Evolutionary conservation across 2,888 invertebrate genomes (phyloP).

Genomic region (Drosophila putrida): DNA sequence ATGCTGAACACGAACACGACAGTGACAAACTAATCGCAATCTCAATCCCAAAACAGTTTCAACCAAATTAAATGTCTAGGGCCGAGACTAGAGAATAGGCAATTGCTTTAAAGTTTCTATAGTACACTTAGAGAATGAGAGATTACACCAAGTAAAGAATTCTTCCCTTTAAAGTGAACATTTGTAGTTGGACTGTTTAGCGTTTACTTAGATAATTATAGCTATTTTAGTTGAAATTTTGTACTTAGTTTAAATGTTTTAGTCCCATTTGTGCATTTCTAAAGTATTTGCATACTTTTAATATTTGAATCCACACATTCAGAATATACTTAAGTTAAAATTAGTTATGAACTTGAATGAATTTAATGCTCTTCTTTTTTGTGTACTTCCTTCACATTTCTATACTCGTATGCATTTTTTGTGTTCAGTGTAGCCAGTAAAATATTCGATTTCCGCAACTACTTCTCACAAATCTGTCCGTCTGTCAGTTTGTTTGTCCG

Average conservation of each 20-base stretch:
- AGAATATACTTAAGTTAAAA: too few relatives aligned
- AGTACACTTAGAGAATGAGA: constrained; percentile 15
- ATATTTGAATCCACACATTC: too few relatives aligned
- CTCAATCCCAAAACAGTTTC: constrained; percentile 6
- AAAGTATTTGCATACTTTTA: too few relatives aligned
- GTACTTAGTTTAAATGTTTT: too few relatives aligned
- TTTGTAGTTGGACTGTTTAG: too few relatives aligned
- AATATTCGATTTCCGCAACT: constrained; percentile 14
- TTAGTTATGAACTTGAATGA: too few relatives aligned
- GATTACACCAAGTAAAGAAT: not conserved
- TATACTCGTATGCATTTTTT: not conserved
- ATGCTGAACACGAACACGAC: constrained; percentile 25
- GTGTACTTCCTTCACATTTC: not conserved
- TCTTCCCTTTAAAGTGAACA: too few relatives aligned
- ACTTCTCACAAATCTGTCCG: constrained; percentile 5
- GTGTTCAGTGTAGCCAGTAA: constrained; percentile 14
- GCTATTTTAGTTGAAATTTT: too few relatives aligned
- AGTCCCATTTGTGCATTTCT: too few relatives aligned
- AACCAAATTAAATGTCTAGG: constrained; percentile 14
- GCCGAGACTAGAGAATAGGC: not conserved
- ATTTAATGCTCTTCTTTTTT: too few relatives aligned
- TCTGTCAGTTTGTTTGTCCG: not conserved
- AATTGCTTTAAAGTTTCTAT: constrained; percentile 19
- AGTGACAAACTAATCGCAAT: constrained; percentile 54
- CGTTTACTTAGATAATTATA: too few relatives aligned